Evolutionary conservation across 2,888 invertebrate species (phyloP), one percentile per base, ranked within the genome.

Genomic region (Linnaemya vulpina): DNA sequence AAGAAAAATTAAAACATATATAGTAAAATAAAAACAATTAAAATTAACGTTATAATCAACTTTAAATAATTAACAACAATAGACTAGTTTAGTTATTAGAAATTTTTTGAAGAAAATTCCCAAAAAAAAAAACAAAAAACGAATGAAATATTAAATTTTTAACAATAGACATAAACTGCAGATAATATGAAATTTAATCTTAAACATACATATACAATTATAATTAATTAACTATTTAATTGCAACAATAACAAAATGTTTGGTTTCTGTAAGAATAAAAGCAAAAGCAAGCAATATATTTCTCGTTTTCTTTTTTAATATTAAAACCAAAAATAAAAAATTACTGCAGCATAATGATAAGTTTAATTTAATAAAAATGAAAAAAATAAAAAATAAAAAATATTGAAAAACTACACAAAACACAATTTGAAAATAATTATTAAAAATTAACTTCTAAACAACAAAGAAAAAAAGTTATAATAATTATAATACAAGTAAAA

Each of bases 61-160:
- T 82, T 85, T 78, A 82, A 84, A 43, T 25, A 70, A 58, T 78
- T 68, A 58, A 74, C 30, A 67, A 58, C 73, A 78, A 82, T 85
- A 85, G 85, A 71, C 51, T 85, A 85, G 84, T 85, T 82, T 85
- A 85, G 85, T 85, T 85, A 85, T 82, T 85, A 85, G 85, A 85
- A 85, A 82, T 82, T 80, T 80, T 74, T 82, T 78, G 46, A 63
- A 81, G 60, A 73, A 63, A 63, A 63, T 22, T 35, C 40, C 75
- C 15, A 1, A 60, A 68, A 49, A 9, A 53, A 49, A 30, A 30
- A 30, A 30, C 5, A 30, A 30, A 30, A n/a, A n/a, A n/a, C n/a
- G n/a, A n/a, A n/a, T n/a, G 30, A 74, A 71, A 51, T 17, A 63
- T 40, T 25, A 76, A 25, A 83, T 65, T 55, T 30, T 75, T 75